Conservation (phyloP, 2,888 invertebrate species). For the Subacronicta megacephala region DNA sequence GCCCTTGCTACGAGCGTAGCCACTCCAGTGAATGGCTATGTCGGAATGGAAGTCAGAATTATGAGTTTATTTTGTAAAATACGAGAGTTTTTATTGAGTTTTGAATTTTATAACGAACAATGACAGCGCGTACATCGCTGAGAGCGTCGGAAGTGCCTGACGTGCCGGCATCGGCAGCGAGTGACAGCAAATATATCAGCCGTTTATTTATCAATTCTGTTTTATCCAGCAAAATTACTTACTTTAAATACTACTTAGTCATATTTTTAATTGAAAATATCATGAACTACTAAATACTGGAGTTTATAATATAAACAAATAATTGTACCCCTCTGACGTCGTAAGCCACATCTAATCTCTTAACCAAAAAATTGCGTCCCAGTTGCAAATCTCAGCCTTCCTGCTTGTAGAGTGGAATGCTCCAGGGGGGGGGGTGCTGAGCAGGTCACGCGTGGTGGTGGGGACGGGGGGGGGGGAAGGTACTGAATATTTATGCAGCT, state of each 20-base stretch:
- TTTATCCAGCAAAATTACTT: constrained; percentile 1
- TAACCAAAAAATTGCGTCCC: constrained; percentile 47
- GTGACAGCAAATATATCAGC: constrained; percentile 4
- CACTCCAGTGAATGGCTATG: constrained; percentile 53
- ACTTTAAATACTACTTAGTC: neutral
- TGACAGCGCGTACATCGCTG: constrained; percentile 28
- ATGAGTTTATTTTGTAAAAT: constrained; percentile 66
- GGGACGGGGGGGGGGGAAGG: neutral
- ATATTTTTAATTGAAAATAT: neutral
- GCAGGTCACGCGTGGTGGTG: neutral
- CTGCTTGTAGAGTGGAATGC: constrained; percentile 13
- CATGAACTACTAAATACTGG: no score
- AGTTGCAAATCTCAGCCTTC: constrained; percentile 37
- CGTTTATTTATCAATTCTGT: constrained; percentile 6
- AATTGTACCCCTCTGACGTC: constrained; percentile 8
- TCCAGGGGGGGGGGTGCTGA: constrained; percentile 6
- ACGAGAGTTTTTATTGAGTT: constrained; percentile 67
- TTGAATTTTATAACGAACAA: constrained; percentile 56
- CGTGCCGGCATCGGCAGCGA: constrained; percentile 7
- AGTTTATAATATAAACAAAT: neutral
- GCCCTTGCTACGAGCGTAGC: constrained; percentile 48
- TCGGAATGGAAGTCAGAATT: constrained; percentile 60
- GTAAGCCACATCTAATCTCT: constrained; percentile 45
- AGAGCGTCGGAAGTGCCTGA: constrained; percentile 26
- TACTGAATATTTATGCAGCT: constrained; percentile 63